These are phyloP conservation scores for Xenopus borealis DNA, from an alignment of 2,113 vertebrate genomes.

Conservation along the genomic window DNA sequence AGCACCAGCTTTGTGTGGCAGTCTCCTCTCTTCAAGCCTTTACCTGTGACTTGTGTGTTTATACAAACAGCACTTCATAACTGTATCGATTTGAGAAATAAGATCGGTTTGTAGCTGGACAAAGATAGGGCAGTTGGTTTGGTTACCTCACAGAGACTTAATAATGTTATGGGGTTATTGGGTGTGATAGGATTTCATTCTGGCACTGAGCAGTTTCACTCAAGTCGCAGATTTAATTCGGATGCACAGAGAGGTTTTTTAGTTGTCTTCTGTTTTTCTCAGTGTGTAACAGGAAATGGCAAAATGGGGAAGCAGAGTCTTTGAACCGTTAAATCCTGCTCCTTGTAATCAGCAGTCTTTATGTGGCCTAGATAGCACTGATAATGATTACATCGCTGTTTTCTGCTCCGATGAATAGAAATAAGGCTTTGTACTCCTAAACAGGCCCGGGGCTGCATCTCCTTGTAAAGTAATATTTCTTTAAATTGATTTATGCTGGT, in stretches of 20 bases:
- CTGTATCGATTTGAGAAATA: too few species aligned
- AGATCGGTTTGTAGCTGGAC: too few species aligned
- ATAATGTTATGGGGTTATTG: too few species aligned
- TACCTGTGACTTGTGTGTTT: background rate
- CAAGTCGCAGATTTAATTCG: background rate
- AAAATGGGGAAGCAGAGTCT: conserved; percentile 34
- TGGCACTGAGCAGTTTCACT: too few species aligned
- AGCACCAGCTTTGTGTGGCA: background rate
- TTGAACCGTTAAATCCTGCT: conserved; percentile 11
- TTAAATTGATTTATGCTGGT: too few species aligned
- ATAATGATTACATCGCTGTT: conserved; percentile 5
- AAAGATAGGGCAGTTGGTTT: too few species aligned
- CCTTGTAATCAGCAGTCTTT: background rate
- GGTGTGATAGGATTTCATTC: too few species aligned
- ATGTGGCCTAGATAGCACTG: background rate
- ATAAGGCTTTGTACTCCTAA: background rate
- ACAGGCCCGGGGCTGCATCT: too few species aligned
- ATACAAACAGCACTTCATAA: too few species aligned
- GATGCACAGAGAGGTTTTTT: background rate
- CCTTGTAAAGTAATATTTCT: too few species aligned
- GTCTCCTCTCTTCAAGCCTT: too few species aligned
- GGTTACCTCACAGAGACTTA: too few species aligned
- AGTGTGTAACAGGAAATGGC: conserved; percentile 31
- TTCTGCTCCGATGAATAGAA: background rate
- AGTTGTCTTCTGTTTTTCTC: conserved; percentile 30